These are phyloP conservation scores for Sebastes kiyomatsui DNA, from an alignment of 2,797 vertebrate genomes.

Conservation along the genomic window DNA sequence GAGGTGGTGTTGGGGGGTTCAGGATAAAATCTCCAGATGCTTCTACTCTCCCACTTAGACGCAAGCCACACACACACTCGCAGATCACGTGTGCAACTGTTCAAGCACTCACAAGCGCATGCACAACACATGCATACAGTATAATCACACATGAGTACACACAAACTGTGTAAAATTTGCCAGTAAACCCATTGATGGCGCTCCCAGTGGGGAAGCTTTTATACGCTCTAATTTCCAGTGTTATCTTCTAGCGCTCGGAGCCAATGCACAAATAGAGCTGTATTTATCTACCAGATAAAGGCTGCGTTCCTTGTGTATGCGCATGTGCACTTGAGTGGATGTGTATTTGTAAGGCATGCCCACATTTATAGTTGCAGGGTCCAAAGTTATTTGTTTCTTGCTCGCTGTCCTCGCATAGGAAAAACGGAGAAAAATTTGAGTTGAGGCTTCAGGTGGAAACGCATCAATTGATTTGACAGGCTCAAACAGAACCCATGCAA, in stretches of 20 bases:
- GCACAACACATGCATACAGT: constrained; percentile 12
- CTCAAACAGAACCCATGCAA: neutral
- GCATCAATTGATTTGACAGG: neutral
- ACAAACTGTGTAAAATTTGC: constrained; percentile 33
- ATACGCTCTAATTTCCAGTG: constrained; percentile 71
- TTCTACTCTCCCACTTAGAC: constrained; percentile 49
- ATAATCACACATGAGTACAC: constrained; percentile 13
- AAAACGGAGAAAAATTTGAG: neutral
- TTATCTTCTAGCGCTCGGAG: constrained; percentile 63
- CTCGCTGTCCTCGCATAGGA: neutral
- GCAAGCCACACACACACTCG: constrained; percentile 44
- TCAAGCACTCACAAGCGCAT: constrained; percentile 4
- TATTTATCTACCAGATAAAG: constrained; percentile 67
- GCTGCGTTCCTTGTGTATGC: neutral
- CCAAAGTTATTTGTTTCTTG: neutral
- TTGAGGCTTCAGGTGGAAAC: neutral
- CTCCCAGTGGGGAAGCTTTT: constrained; percentile 56
- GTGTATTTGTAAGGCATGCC: neutral
- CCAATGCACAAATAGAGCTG: constrained; percentile 60
- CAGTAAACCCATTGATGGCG: constrained; percentile 48
- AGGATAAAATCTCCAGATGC: constrained; percentile 53
- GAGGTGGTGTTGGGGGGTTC: neutral
- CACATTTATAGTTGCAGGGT: constrained; percentile 1
- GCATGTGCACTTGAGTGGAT: neutral
- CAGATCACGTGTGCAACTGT: constrained; percentile 24